Evolutionary conservation across 2,797 vertebrate species (phyloP), one percentile per base, ranked within the genome.

Genomic region (Lycodopsis pacificus): DNA sequence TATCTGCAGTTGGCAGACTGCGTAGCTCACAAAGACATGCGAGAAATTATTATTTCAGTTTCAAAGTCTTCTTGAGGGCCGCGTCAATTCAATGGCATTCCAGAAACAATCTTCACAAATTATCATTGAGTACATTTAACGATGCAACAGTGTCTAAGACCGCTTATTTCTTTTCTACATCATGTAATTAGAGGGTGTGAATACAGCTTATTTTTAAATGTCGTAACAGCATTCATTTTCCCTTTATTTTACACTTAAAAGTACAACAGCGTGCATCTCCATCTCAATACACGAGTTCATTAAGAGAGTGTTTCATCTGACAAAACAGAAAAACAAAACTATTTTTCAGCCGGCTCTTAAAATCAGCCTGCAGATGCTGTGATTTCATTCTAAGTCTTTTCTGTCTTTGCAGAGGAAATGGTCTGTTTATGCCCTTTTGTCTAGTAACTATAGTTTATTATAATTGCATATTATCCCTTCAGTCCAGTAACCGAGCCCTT

Each of bases 1-100:
- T 94, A 92, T 95, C 92, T 90, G 89, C 88, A 81, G 79, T 22
- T 48, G 68, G 80, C 92, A 93, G 89, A 82, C 90, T 73, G 72
- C 72, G 51, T 53, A 73, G 77, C 85, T 91, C 82, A 76, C 75
- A 65, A 61, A 84, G 69, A 85, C 67, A 61, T 73, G 78, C 8
- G 65, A 86, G 87, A 91, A 87, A 92, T 81, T 85, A 81, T 81
- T 86, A 84, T 89, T 87, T 81, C 34, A 12, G n/a, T 88, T 92
- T 90, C 81, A 85, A 88, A 86, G 77, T 74, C 65, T 73, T 72
- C 88, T 75, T 82, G 44, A 88, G 63, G 22, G 20, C 20, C 67
- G 32, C 7, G 73, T 73, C 36, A 56, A 67, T 73, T 40, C 57
- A 70, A 59, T n/a, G n/a, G 4, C 38, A 38, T 76, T 85, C 62